phyloP scores from a whole-genome alignment of 2,888 invertebrate species.

The Urechis unicinctus region DNA sequence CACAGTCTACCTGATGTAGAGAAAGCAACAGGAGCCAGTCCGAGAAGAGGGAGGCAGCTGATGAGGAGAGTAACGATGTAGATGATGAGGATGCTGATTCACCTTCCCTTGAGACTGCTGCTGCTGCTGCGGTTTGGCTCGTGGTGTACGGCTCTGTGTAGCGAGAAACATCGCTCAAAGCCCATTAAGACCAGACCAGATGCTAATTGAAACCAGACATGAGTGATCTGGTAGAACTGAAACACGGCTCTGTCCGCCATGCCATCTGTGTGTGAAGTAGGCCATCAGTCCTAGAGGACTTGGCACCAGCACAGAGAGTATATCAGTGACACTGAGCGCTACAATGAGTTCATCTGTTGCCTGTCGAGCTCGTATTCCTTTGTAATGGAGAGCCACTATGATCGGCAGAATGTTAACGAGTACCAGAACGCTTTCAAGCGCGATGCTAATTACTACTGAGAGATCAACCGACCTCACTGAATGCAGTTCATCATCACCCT shows the following conservation, averaged over 20 bases:
- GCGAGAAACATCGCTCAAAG: constrained; percentile 21
- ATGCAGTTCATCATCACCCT: too few relatives aligned
- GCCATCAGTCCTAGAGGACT: constrained; percentile 29
- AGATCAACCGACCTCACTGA: too few relatives aligned
- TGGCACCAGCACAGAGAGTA: constrained; percentile 30
- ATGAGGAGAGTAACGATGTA: constrained; percentile 23
- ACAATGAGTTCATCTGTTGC: constrained; percentile 28
- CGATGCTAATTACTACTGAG: too few relatives aligned
- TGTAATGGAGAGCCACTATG: constrained; percentile 22
- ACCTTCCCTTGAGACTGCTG: constrained; percentile 11
- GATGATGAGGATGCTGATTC: constrained; percentile 20
- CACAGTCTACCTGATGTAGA: constrained; percentile 19
- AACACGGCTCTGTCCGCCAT: constrained; percentile 30
- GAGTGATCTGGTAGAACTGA: constrained; percentile 29
- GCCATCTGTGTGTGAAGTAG: constrained; percentile 29
- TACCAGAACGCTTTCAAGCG: constrained; percentile 27
- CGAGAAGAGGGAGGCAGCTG: constrained; percentile 26
- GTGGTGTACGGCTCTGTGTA: constrained; percentile 11
- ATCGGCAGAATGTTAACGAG: constrained; percentile 30
- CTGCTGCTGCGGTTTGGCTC: too few relatives aligned
- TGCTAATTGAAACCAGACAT: constrained; percentile 26
- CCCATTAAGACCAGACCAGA: constrained; percentile 26
- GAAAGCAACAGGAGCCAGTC: constrained; percentile 26
- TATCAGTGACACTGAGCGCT: constrained; percentile 29
- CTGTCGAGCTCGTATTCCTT: constrained; percentile 22